Percentiles rank a stretch among this genome's conserved stretches.
Evolutionary conservation across 2,797 vertebrate species (phyloP).

Genomic region (Xiphorhynchus erythropygius): DNA sequence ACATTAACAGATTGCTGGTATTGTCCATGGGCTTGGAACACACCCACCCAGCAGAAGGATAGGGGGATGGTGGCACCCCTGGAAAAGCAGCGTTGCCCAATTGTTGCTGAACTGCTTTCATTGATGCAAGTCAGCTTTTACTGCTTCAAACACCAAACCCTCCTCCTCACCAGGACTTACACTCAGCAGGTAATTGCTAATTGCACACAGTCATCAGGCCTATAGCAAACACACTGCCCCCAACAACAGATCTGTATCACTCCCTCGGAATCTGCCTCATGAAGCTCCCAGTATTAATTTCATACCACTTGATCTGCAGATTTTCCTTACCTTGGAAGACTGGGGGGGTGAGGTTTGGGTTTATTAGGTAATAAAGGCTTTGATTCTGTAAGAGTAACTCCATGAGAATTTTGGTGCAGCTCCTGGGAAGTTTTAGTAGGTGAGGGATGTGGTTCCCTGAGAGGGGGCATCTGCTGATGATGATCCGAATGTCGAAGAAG

Average conservation of each 20-base stretch:
- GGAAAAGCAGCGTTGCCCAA: not conserved
- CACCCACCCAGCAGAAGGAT: not conserved
- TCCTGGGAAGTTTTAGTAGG: slow-evolving; percentile 86
- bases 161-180: not conserved
- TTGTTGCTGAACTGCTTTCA: not conserved
- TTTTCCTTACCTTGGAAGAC: slow-evolving; percentile 92
- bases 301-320: not conserved
- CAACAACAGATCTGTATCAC: rapidly evolving
- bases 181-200: not conserved
- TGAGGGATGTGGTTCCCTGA: slow-evolving; percentile 96
- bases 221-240: not conserved
- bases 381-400: slow-evolving; percentile 85
- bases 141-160: not conserved
- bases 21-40: not conserved
- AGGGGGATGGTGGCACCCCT: not conserved
- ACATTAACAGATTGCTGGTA: not conserved
- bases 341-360: slow-evolving; percentile 92
- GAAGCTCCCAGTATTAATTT: not conserved
- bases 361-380: slow-evolving; percentile 91
- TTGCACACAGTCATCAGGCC: not conserved
- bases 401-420: slow-evolving; percentile 87
- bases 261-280: not conserved
- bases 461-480: slow-evolving; percentile 90
- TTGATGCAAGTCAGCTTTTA: not conserved
- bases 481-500: slow-evolving; percentile 87